Evolutionary conservation across 2,113 vertebrate species (phyloP).

Genomic region (Sturnira hondurensis): DNA sequence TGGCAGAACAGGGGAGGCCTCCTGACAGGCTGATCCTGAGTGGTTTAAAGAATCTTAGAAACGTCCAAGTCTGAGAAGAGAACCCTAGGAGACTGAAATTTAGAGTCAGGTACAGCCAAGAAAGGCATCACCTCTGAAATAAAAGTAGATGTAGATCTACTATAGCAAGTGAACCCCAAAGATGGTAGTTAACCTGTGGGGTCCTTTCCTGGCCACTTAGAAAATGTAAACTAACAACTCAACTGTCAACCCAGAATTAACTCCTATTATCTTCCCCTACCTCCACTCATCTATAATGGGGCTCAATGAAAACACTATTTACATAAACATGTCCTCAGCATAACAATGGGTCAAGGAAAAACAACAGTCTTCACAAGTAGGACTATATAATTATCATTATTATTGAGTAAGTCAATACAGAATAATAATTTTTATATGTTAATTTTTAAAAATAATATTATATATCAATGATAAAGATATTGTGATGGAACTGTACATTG

Average conservation of each 20-base stretch:
- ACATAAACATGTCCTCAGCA: background rate
- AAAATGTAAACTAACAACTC: slow-evolving; percentile 25
- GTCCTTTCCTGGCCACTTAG: background rate
- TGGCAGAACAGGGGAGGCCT: background rate
- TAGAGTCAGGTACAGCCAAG: background rate
- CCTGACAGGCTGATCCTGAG: background rate
- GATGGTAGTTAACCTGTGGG: background rate
- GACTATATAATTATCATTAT: background rate
- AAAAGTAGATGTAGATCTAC: background rate
- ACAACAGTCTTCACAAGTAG: background rate
- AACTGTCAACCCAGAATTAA: background rate
- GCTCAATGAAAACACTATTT: background rate
- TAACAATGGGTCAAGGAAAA: slow-evolving; percentile 20
- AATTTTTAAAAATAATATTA: background rate
- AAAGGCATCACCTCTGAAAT: background rate
- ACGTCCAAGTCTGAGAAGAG: background rate
- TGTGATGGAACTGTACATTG: background rate
- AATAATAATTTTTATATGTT: background rate
- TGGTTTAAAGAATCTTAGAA: background rate
- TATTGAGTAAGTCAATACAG: slow-evolving; percentile 17
- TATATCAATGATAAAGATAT: background rate
- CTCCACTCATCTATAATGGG: background rate
- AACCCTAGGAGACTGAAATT: background rate
- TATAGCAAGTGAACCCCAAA: background rate
- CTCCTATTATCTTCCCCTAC: background rate